Evolutionary conservation across 2,888 invertebrate species (phyloP), one percentile per base, ranked within the genome.

Genomic region (Apamea epomidion): DNA sequence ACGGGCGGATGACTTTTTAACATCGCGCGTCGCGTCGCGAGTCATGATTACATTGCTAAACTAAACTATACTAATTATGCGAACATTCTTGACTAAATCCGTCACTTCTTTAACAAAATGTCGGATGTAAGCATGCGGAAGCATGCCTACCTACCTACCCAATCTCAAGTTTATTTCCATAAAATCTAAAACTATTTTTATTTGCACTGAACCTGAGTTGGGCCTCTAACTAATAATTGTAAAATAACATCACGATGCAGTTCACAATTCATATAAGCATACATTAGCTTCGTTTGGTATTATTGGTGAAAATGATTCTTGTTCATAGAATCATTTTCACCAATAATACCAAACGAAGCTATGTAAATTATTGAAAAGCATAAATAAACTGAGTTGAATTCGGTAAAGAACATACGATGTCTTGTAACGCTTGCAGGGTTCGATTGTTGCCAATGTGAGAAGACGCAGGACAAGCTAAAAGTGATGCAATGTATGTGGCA

Each of bases 41-140:
- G 37, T 29, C 45, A 70, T 77, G 45, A 45, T 18, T 45, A 68
- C 54, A 51, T 18, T 60, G 51, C 42, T 73, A 65, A 77, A 78
- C 65, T 69, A 45, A 75, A 18, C 45, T 60, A 16, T 85, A 76
- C 64, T 77, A 82, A 84, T 76, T 72, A 62, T 58, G 48, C 42
- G 16, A 60, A 75, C 14, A 54, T 62, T 32, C n/a, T 25, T 64
- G 21, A 37, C 14, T 29, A 75, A 75, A 60, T 32, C 32, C 45
- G n/a, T 37, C 58, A 58, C 29, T 64, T 10, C 25, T 71, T 42
- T 42, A 25, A 29, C 37, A 37, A n/a, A 37, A 18, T 32, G 32
- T 32, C 32, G 32, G 32, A 21, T 12, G 18, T 37, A 18, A 12
- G 25, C 48, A 25, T 7, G 48, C 14, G 14, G 14, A 14, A 25